Evolutionary conservation across 2,797 vertebrate species (phyloP), one percentile per base, ranked within the genome.

Genomic region (Gymnothorax javanicus): DNA sequence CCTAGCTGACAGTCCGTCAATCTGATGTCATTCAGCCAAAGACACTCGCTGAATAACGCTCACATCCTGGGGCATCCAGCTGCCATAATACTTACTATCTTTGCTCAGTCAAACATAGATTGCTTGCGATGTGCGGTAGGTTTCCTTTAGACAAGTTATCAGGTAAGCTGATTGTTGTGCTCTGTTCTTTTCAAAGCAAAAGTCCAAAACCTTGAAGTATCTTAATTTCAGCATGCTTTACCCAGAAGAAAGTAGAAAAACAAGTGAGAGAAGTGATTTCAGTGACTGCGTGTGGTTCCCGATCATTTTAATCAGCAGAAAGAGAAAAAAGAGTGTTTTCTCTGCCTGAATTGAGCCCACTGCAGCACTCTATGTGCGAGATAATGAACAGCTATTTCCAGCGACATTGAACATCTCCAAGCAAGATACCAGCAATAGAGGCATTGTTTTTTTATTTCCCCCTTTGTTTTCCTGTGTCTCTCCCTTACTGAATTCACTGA

Each of bases 11-110:
- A 83, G 87, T 84, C n/a, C 58, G 84, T 86, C 86, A 87, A 62
- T 56, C 82, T 83, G 81, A 85, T 83, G 84, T 90, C 88, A 87
- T 90, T 73, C 87, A 86, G 87, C 87, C 88, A 86, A 90, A 85
- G 89, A 43, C 87, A 83, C 84, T 84, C n/a, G 89, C 20, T 86
- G 58, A 17, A 25, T 6, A 52, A 17, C 85, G 50, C 58, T 43
- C 7, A 7, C 52, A 82, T 73, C 64, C 13, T 84, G 23, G 67
- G 23, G 84, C 20, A 0, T 58, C n/a, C 17, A 86, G 81, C 71
- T 73, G 73, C 20, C 56, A 23, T 23, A 54, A 86, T 85, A 59
- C 17, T 27, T 52, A 43, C 84, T 60, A 86, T 84, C 86, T 86
- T 85, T 57, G 25, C 71, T 87, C 57, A 77, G 84, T 50, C 52